Conservation (phyloP, 2,888 invertebrate genomes). For the Morinoia aosen region DNA sequence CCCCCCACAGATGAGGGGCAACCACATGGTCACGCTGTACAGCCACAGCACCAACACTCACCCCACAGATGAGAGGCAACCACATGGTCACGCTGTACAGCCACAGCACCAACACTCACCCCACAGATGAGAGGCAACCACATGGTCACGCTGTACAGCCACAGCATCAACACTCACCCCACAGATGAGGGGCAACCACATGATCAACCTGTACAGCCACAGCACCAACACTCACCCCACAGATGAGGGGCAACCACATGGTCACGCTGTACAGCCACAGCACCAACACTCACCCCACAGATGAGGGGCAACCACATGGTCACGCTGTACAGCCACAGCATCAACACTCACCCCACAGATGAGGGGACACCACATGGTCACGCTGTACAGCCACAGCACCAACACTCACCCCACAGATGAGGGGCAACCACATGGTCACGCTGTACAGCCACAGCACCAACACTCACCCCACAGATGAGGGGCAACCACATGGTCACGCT, state of each 20-base stretch:
- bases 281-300: neutral
- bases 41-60: neutral
- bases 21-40: neutral
- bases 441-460: neutral
- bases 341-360: neutral
- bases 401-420: neutral
- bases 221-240: neutral
- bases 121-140: neutral
- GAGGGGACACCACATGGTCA: neutral
- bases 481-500: neutral
- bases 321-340: slow-evolving; percentile 35
- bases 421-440: no score
- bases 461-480: neutral
- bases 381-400: neutral
- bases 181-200: neutral
- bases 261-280: neutral
- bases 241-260: slow-evolving; percentile 13
- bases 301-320: slow-evolving; percentile 29
- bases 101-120: neutral
- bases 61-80: slow-evolving; percentile 7
- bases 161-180: neutral
- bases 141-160: neutral
- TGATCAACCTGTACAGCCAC: no score
- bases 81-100: slow-evolving; percentile 33
- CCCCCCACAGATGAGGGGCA: neutral